A percentile compares a stretch with the other conserved stretches of the same genome.
phyloP scores from a whole-genome alignment of 2,888 invertebrate genomes.

The Celastrina argiolus region DNA sequence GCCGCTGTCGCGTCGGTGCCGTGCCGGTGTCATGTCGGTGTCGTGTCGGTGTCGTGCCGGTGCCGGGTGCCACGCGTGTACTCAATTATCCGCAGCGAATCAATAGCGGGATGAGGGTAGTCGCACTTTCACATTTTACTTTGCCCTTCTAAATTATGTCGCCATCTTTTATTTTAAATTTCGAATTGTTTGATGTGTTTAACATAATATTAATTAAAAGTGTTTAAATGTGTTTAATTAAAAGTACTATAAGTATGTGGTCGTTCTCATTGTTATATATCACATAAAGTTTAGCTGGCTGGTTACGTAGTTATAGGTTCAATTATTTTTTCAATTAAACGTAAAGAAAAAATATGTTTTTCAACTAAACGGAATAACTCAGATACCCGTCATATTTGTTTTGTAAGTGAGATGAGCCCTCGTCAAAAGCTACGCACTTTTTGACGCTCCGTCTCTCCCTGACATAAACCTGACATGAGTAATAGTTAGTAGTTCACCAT shows the following conservation, averaged over 20 bases:
- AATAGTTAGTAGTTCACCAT: background rate
- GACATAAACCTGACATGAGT: background rate
- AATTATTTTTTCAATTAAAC: too few relatives aligned
- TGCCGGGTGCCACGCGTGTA: conserved; percentile 67
- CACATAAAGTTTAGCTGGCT: too few relatives aligned
- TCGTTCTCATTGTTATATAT: too few relatives aligned
- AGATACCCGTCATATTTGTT: background rate
- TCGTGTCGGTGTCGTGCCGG: conserved; percentile 28
- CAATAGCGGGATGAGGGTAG: conserved; percentile 78
- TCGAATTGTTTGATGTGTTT: background rate
- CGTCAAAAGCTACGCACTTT: background rate
- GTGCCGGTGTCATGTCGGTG: background rate
- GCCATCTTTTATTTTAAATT: background rate
- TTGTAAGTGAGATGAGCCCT: too few relatives aligned
- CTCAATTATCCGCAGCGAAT: conserved; percentile 78
- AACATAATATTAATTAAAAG: too few relatives aligned
- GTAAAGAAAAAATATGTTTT: too few relatives aligned
- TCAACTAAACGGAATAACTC: too few relatives aligned
- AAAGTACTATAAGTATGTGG: too few relatives aligned
- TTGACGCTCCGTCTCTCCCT: background rate
- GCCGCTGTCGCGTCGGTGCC: too few relatives aligned
- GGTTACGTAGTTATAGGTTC: too few relatives aligned
- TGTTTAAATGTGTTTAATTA: too few relatives aligned
- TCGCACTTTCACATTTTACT: conserved; percentile 38
- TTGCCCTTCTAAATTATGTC: conserved; percentile 9